Conservation (phyloP, 2,797 vertebrate species). For the Oreochromis mossambicus region DNA sequence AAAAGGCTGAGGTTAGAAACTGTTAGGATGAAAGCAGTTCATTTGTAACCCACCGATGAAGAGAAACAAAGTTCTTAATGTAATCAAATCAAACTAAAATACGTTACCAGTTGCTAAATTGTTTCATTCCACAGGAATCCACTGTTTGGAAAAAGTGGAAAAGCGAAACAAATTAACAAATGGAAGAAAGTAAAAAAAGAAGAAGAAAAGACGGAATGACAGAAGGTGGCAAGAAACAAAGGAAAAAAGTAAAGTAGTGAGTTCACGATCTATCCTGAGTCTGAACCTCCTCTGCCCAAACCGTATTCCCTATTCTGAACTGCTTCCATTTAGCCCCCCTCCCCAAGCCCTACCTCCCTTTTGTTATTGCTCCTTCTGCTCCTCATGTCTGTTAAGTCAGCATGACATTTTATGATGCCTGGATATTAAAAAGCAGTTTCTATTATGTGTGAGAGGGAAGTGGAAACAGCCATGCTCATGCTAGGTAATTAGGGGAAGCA, state of each 20-base stretch:
- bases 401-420: conserved; percentile 79
- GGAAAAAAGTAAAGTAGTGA: background rate
- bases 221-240: background rate
- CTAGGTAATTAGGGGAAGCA: conserved; percentile 76
- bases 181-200: background rate
- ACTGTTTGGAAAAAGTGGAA: background rate
- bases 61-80: background rate
- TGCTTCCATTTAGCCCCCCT: background rate
- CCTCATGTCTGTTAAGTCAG: conserved; percentile 78
- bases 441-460: conserved; percentile 76
- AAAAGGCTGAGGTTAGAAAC: background rate
- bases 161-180: background rate
- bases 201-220: background rate
- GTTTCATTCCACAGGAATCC: background rate
- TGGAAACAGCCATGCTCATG: conserved; percentile 75
- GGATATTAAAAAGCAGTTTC: conserved; percentile 80
- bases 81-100: background rate
- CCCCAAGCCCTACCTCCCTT: conserved; percentile 16
- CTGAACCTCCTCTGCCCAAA: conserved; percentile 14
- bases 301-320: background rate
- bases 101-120: background rate
- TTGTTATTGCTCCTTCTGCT: conserved; percentile 75
- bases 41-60: background rate
- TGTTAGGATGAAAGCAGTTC: background rate
- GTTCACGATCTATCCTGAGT: conserved; percentile 7